These are phyloP conservation scores for Chironomus tepperi DNA, from an alignment of 1,140 invertebrate genomes.

Conservation along the genomic window DNA sequence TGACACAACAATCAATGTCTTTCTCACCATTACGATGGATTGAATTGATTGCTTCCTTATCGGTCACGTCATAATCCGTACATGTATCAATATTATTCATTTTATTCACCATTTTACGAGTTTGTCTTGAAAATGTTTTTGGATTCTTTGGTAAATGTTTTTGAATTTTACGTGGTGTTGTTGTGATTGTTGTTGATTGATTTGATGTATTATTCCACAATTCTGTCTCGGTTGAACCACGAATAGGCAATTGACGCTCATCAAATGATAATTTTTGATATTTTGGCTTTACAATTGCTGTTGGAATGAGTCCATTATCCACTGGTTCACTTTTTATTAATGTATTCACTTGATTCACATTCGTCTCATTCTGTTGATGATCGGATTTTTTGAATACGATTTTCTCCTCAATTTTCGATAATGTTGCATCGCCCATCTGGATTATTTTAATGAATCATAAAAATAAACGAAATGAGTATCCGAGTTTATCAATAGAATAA, in stretches of 20 bases:
- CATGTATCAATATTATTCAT: background rate
- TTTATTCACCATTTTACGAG: background rate
- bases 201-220: background rate
- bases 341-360: background rate
- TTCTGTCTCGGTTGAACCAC: background rate
- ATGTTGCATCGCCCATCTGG: conserved; percentile 35
- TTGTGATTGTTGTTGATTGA: background rate
- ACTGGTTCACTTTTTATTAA: too few relatives aligned
- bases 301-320: conserved; percentile 25
- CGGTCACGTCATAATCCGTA: background rate
- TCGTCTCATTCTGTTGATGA: background rate
- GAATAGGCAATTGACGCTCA: conserved; percentile 26
- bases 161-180: conserved; percentile 16
- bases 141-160: conserved; percentile 22
- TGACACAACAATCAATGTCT: conserved; percentile 23
- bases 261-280: conserved; percentile 27
- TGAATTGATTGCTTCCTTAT: conserved; percentile 25
- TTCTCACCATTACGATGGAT: background rate
- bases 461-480: background rate
- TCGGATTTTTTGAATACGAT: conserved; percentile 21
- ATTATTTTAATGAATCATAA: background rate
- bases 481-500: background rate
- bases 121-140: background rate
- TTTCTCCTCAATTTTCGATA: conserved; percentile 35
- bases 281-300: conserved; percentile 27